Conservation (phyloP, 2,888 invertebrate species). For the Ephialtes manifestator region DNA sequence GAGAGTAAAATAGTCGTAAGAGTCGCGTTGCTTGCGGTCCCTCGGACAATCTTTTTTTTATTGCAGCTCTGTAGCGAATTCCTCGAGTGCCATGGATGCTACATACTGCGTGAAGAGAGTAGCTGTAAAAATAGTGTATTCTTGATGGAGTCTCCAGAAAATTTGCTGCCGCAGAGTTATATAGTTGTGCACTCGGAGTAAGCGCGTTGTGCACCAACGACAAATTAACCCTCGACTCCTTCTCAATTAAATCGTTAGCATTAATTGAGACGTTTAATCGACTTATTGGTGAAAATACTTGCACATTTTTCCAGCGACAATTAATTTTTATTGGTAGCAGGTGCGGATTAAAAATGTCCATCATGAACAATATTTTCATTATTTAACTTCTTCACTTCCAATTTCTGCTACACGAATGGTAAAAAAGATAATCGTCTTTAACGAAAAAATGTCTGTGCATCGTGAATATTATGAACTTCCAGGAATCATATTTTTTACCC, state of each 20-base stretch:
- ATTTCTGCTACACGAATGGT: not conserved
- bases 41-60: conserved; percentile 32
- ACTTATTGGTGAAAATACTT: conserved; percentile 52
- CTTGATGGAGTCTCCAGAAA: conserved; percentile 25
- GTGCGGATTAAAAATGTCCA: not conserved
- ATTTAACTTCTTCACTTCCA: not conserved
- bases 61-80: conserved; percentile 48
- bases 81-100: conserved; percentile 13
- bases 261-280: conserved; percentile 60
- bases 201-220: conserved; percentile 19
- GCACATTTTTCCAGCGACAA: not conserved
- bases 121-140: not conserved
- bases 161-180: not conserved
- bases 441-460: too few species aligned
- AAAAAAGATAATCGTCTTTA: not conserved
- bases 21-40: conserved; percentile 39
- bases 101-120: not conserved
- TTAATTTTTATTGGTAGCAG: not conserved
- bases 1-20: not conserved
- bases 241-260: conserved; percentile 60
- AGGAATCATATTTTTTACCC: conserved; percentile 68
- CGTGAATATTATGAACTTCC: conserved; percentile 56
- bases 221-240: conserved; percentile 46
- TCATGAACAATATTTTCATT: not conserved
- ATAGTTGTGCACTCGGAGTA: not conserved